Evolutionary conservation across 35 echinoderm and acorn worm species (phyloP).

Genomic region (Strongylocentrotus purpuratus): DNA sequence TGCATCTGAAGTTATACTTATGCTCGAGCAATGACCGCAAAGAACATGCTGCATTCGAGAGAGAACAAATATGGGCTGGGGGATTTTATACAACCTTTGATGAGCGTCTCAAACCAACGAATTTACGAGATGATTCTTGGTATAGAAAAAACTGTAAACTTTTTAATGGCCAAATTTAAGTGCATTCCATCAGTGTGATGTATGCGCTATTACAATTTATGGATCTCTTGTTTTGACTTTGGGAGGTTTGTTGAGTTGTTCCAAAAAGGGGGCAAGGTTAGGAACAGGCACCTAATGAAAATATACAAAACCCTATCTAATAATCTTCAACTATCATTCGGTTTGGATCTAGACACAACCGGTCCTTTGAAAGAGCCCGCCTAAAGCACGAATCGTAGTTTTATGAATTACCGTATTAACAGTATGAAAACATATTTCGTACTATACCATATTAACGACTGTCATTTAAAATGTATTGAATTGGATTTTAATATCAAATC

Average conservation of each 20-base stretch:
- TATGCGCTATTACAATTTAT: constrained; percentile 31
- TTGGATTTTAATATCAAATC: neutral
- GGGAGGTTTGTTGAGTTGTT: constrained; percentile 15
- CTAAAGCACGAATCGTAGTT: neutral
- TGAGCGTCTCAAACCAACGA: neutral
- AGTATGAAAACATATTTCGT: neutral
- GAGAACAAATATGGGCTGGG: neutral
- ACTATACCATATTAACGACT: neutral
- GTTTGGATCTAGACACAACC: neutral
- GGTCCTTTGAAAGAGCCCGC: constrained; percentile 31
- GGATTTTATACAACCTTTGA: neutral
- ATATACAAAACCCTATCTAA: neutral
- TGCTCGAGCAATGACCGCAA: neutral
- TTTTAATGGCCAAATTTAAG: constrained; percentile 32
- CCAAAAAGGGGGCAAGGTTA: neutral
- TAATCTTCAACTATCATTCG: constrained; percentile 6
- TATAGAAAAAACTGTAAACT: constrained; percentile 14
- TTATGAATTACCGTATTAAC: neutral
- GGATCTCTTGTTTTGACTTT: constrained; percentile 31
- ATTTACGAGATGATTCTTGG: constrained; percentile 33
- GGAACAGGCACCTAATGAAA: neutral
- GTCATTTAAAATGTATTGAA: neutral
- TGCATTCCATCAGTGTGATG: constrained; percentile 35
- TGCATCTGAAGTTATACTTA: neutral
- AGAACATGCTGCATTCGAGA: neutral